Evolutionary conservation across 2,888 invertebrate species (phyloP).

Genomic region (Opisthograptis luteolata): DNA sequence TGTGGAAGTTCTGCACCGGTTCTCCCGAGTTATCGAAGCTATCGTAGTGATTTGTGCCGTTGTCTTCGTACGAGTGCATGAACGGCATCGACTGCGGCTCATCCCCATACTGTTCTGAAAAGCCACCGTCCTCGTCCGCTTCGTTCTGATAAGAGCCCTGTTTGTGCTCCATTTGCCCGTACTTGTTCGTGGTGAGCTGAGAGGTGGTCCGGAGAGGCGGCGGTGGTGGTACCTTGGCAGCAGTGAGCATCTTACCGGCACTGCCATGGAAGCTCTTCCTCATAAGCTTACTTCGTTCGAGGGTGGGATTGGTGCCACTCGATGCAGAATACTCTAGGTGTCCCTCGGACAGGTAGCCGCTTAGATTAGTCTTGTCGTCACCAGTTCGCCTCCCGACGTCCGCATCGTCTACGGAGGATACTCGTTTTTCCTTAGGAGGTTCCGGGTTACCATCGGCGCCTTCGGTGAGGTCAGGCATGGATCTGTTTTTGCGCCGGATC

Average conservation of each 20-base stretch:
- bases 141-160: conserved; percentile 72
- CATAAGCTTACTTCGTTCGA: conserved; percentile 94
- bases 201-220: conserved; percentile 94
- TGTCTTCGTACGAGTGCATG: conserved; percentile 81
- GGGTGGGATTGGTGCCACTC: conserved; percentile 89
- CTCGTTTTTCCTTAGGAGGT: conserved; percentile 69
- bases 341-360: conserved; percentile 94
- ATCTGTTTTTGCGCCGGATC: conserved; percentile 93
- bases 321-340: conserved; percentile 90
- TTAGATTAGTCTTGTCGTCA: conserved; percentile 85
- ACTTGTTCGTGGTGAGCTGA: conserved; percentile 89
- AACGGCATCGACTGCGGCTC: conserved; percentile 87
- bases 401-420: conserved; percentile 89
- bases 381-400: conserved; percentile 87
- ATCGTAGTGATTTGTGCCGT: conserved; percentile 66
- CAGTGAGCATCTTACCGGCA: conserved; percentile 91
- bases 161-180: conserved; percentile 81
- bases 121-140: conserved; percentile 76
- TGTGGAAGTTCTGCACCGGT: conserved; percentile 83
- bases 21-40: conserved; percentile 64
- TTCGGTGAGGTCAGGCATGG: conserved; percentile 96
- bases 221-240: conserved; percentile 93
- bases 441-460: conserved; percentile 85
- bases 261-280: conserved; percentile 95
- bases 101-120: conserved; percentile 78